Conservation (phyloP, 2,797 vertebrate genomes). For the Rhinoraja longicauda region DNA sequence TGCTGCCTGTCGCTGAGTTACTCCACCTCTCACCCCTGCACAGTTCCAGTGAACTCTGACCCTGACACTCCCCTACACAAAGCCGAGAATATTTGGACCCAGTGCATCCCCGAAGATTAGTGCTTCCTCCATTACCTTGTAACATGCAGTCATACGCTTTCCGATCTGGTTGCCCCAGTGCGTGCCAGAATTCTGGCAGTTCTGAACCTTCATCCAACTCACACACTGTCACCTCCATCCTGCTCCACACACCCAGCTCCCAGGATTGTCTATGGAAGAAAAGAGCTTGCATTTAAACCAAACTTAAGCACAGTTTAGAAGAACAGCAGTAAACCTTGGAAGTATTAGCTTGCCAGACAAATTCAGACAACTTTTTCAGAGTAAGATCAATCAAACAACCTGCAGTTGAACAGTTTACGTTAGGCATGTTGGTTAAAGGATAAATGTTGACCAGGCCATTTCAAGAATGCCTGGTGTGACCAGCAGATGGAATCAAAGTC, state of each 20-base stretch:
- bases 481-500: too few relatives aligned
- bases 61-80: too few relatives aligned
- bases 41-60: background rate
- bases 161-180: constrained; percentile 61
- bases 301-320: background rate
- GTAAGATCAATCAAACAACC: background rate
- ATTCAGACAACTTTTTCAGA: background rate
- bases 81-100: background rate
- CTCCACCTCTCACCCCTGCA: background rate
- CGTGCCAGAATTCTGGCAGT: constrained; percentile 63
- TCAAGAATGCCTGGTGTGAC: background rate
- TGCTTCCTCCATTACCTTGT: constrained; percentile 54
- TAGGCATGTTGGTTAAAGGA: background rate
- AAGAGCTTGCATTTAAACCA: background rate
- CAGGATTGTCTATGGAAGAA: constrained; percentile 52
- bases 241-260: constrained; percentile 57
- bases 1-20: too few relatives aligned
- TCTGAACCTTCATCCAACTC: constrained; percentile 66
- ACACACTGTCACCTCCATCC: constrained; percentile 50
- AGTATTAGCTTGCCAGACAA: background rate
- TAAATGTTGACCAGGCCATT: background rate
- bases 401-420: background rate
- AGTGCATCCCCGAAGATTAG: too few relatives aligned
- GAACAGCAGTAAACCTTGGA: background rate
- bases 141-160: constrained; percentile 74